Evolutionary conservation across 2,113 vertebrate genomes (phyloP).

Genomic region (Indicator maculatus): DNA sequence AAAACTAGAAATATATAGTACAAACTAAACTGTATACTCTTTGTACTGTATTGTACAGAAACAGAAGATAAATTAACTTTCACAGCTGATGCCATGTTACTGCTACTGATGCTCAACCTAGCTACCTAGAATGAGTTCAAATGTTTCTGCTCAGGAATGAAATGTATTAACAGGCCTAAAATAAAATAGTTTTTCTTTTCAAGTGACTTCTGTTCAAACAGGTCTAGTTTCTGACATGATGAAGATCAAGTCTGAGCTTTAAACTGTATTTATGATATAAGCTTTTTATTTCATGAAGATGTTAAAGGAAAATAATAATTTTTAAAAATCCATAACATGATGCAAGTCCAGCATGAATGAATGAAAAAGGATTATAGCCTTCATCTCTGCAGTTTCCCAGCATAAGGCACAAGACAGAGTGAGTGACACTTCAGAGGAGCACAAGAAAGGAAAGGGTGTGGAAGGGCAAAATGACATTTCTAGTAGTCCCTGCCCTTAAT

Average conservation of each 20-base stretch:
- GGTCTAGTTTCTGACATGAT: background rate
- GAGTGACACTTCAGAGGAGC: background rate
- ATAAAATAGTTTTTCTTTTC: background rate
- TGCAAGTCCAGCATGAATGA: background rate
- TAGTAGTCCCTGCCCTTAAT: background rate
- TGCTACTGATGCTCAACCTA: background rate
- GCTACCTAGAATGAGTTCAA: background rate
- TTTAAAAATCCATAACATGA: no score
- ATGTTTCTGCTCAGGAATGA: background rate
- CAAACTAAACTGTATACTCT: background rate
- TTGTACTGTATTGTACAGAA: background rate
- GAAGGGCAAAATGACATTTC: background rate
- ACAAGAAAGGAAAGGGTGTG: background rate
- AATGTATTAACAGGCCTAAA: background rate
- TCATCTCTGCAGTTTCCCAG: background rate
- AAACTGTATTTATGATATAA: background rate
- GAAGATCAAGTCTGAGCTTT: background rate
- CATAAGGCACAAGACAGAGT: background rate
- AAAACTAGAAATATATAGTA: background rate
- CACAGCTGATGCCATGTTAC: background rate
- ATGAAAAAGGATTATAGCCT: background rate
- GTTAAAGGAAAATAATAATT: no score
- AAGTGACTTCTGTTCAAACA: background rate
- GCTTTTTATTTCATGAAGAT: background rate
- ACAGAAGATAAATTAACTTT: background rate